Conservation (phyloP, 2,888 invertebrate genomes). For the Pinctada fucata region DNA sequence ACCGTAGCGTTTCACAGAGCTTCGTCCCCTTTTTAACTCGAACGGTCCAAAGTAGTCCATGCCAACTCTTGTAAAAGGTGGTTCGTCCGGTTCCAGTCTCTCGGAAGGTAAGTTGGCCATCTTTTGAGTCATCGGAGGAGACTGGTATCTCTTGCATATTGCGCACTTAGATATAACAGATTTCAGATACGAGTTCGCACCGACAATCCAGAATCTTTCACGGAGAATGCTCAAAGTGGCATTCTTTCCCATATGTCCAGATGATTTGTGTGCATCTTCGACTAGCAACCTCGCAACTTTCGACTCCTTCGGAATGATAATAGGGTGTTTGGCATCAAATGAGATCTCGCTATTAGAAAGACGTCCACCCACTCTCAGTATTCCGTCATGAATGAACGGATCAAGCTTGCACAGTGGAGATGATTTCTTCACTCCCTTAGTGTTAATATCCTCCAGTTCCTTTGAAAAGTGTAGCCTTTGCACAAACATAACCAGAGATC, state of each 20-base stretch:
- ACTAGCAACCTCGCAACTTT: background rate
- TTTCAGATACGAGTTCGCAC: background rate
- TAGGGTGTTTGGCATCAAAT: slow-evolving; percentile 27
- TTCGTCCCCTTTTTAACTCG: too few species aligned
- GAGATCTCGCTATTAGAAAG: slow-evolving; percentile 1
- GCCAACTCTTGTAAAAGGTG: too few species aligned
- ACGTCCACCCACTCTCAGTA: slow-evolving; percentile 29
- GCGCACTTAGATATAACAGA: slow-evolving; percentile 10
- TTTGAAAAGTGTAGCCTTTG: too few species aligned
- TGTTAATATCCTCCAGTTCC: background rate
- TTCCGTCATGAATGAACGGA: slow-evolving; percentile 22
- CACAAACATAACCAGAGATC: too few species aligned
- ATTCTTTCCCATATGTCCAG: slow-evolving; percentile 25
- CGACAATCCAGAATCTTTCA: slow-evolving; percentile 28
- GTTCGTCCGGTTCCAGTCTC: too few species aligned
- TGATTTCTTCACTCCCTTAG: background rate
- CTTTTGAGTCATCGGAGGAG: slow-evolving; percentile 13
- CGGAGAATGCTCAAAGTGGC: slow-evolving; percentile 12
- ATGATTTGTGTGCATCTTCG: slow-evolving; percentile 6
- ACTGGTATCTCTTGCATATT: slow-evolving; percentile 17
- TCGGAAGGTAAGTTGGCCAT: too few species aligned
- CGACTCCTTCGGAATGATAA: slow-evolving; percentile 17
- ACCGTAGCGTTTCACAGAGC: too few species aligned
- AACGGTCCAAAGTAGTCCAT: too few species aligned
- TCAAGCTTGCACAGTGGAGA: slow-evolving; percentile 7